Evolutionary conservation across 2,797 vertebrate genomes (phyloP), one percentile per base, ranked within the genome.

Genomic region (Enteromius thamalakanensis): DNA sequence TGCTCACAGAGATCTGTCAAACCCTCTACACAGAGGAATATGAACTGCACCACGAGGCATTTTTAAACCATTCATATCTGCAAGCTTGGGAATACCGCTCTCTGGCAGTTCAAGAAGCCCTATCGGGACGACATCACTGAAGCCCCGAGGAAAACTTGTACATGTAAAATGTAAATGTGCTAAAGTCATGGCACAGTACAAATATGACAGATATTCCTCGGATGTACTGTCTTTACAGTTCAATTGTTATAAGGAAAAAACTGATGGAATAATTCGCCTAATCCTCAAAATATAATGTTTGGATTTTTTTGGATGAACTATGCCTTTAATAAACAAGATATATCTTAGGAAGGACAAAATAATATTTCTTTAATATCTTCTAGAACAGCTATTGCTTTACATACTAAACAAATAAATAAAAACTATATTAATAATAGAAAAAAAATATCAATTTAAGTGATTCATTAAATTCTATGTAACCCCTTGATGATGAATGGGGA

Each of bases 1-100:
- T 68, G 77, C 79, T 79, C 69, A 72, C 71, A 77, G 72, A 88
- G n/a, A 82, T 69, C 75, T 74, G 69, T 83, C 26, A 80, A 84
- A 80, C 60, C 76, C 70, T 67, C 65, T 37, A 51, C 58, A 49
- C 53, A 12, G 69, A 81, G 62, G 60, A 82, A 75, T 62, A 77
- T 82, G 71, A 74, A 78, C 76, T 68, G 84, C 34, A 82, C 65
- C 67, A 60, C 21, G 2, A 67, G 74, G 47, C 55, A 62, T 79
- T 74, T 81, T 55, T 76, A 81, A 82, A 69, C 37, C 72, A 82
- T 82, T 49, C 72, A 82, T 82, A 37, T 76, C 72, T 65, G 81
- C 65, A 78, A 84, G 74, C 64, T 51, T 79, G 53, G 58, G 42
- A 37, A 53, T 83, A 68, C 75, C 8, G 34, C 75, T 67, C 65